phyloP scores from a whole-genome alignment of 2,113 vertebrate species.

The Pluvialis apricaria region DNA sequence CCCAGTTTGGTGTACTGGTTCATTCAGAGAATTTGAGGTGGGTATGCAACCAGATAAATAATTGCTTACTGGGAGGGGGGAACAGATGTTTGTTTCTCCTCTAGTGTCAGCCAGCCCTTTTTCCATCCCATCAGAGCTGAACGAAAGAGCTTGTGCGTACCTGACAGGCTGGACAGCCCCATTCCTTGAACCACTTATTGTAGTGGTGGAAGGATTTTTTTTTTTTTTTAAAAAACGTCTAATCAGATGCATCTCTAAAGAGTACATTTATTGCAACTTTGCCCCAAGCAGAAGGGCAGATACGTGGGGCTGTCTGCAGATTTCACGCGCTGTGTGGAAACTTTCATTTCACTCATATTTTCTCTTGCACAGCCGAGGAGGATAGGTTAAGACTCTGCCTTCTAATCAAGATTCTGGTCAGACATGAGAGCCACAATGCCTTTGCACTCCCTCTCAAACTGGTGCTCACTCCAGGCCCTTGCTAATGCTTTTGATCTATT shows the following conservation, averaged over 20 bases:
- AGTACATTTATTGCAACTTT: neutral
- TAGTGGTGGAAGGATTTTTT: neutral
- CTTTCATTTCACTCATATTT: neutral
- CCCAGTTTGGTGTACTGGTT: fast-evolving
- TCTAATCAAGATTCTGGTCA: neutral
- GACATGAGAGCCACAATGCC: neutral
- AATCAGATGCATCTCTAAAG: neutral
- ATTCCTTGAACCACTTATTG: neutral
- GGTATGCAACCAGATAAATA: neutral
- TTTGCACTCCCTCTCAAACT: fast-evolving
- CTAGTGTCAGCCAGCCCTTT: neutral
- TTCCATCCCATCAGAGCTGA: neutral
- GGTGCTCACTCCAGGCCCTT: neutral
- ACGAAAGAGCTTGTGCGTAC: neutral
- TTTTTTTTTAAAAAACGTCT: neutral
- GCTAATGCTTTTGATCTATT: neutral
- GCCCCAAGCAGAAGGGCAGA: fast-evolving
- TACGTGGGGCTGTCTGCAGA: fast-evolving
- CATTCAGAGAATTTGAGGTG: neutral
- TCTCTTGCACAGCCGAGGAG: neutral
- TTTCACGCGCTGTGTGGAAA: neutral
- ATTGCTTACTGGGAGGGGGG: neutral
- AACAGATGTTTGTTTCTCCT: neutral
- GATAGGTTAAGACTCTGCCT: neutral
- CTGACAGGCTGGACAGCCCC: neutral